phyloP scores from a whole-genome alignment of 2,888 invertebrate species.

The Halictus ligatus region DNA sequence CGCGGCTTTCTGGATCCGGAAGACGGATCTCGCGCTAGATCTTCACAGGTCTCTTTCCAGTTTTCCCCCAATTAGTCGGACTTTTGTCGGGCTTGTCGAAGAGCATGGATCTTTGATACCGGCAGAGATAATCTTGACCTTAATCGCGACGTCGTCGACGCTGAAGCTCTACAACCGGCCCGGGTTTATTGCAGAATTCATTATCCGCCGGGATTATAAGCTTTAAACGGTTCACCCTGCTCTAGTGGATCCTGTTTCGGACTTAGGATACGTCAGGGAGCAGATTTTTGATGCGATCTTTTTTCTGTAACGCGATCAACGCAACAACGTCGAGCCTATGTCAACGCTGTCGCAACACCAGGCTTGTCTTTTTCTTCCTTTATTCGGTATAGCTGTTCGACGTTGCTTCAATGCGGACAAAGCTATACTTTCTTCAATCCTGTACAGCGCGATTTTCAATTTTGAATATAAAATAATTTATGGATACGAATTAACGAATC shows the following conservation, averaged over 20 bases:
- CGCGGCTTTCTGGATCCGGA: slow-evolving; percentile 29
- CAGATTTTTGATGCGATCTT: neutral
- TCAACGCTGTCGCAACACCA: neutral
- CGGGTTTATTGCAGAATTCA: slow-evolving; percentile 44
- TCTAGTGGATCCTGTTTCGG: neutral
- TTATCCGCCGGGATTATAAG: slow-evolving; percentile 2
- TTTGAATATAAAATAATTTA: too few species aligned
- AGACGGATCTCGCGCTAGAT: slow-evolving; percentile 52
- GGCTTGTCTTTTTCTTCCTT: too few species aligned
- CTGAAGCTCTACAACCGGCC: slow-evolving; percentile 46
- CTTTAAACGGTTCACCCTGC: neutral
- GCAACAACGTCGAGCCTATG: neutral
- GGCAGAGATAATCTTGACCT: slow-evolving; percentile 54
- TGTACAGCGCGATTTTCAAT: too few species aligned
- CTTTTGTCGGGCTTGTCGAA: slow-evolving; percentile 30
- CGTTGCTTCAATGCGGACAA: too few species aligned
- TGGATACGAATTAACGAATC: too few species aligned
- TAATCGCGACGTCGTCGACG: slow-evolving; percentile 49
- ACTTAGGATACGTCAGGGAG: neutral
- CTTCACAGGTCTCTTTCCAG: slow-evolving; percentile 39
- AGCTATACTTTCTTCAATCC: too few species aligned
- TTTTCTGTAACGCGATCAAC: neutral
- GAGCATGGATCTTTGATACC: slow-evolving; percentile 10
- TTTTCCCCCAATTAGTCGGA: slow-evolving; percentile 49
- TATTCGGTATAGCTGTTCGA: too few species aligned